Evolutionary conservation across 2,888 invertebrate genomes (phyloP).

Genomic region (Herminia tarsipennalis): DNA sequence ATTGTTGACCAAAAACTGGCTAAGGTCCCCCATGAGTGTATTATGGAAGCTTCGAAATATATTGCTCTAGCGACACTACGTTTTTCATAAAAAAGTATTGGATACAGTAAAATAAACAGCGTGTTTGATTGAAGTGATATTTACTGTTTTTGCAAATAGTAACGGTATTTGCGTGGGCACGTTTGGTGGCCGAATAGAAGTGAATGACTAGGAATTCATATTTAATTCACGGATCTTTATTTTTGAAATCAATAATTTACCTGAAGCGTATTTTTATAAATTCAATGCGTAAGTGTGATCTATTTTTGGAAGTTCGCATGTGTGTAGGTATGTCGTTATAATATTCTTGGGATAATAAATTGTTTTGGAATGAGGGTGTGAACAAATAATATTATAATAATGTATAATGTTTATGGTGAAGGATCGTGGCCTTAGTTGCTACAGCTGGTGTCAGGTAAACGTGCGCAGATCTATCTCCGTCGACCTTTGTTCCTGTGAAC

Average conservation of each 20-base stretch:
- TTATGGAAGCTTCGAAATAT: conserved; percentile 38
- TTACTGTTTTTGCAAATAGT: conserved; percentile 16
- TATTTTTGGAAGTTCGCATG: conserved; percentile 68
- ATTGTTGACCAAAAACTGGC: conserved; percentile 55
- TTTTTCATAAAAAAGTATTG: conserved; percentile 32
- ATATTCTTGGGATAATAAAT: conserved; percentile 59
- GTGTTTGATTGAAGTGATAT: conserved; percentile 21
- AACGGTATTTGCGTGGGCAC: conserved; percentile 7
- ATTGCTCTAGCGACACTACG: conserved; percentile 18
- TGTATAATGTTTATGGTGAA: conserved; percentile 46
- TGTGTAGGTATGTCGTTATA: conserved; percentile 57
- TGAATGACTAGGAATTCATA: conserved; percentile 10
- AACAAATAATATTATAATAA: conserved; percentile 51
- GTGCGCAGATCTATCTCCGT: conserved; percentile 54
- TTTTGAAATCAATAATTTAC: conserved; percentile 44
- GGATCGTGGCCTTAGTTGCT: conserved; percentile 24
- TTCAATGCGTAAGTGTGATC: conserved; percentile 53
- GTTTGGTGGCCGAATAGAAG: conserved; percentile 9
- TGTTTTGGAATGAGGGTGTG: conserved; percentile 45
- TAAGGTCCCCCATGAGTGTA: conserved; percentile 53
- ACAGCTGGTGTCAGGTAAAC: conserved; percentile 55
- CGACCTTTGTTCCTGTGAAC: conserved; percentile 65
- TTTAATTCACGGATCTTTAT: conserved; percentile 13
- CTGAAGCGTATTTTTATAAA: conserved; percentile 53
- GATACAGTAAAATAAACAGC: conserved; percentile 20